Base-by-base conservation (phyloP, 2,113 vertebrate species). In the Cheilinus undulatus region DNA sequence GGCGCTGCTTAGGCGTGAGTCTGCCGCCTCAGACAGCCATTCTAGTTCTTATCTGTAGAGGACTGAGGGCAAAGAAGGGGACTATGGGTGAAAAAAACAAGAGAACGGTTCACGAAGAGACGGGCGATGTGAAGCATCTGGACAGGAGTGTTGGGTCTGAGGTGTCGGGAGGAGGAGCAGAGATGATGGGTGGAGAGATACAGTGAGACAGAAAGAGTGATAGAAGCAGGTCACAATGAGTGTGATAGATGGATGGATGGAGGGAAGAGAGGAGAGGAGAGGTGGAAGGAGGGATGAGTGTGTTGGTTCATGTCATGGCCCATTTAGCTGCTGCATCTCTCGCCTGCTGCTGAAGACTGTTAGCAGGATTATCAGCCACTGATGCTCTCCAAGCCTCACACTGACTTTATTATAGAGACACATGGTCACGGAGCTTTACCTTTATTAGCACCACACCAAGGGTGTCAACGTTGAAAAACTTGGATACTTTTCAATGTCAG, bases 151-250 rank as follows among this genome's bases (percentile, higher is more conserved):
- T 49, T 51, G 19, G 23, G 36, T 17, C 14, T 19, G 28, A 28
- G 28, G 12, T 4, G 6, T 63, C 11, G 30, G 45, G 51, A 51
- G 76, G 38, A 1, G n/a, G 19, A 28, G 38, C 24, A 2, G 51
- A 52, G 34, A 40, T 50, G 66, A 57, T 27, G 43, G 52, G 65
- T 52, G 32, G 30, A 70, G 30, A 23, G 30, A 38, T 17, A 19
- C 40, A 66, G 49, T 24, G 1, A 34, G 5, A 10, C 9, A 59
- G 28, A 50, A 23, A 14, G 54, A 38, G 20, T 49, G 40, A 59
- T 53, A 52, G 49, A 80, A 75, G 66, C 66, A 53, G 69, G 76
- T 73, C 38, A 75, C 45, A 24, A 45, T 43, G 45, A 65, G 45
- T 10, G 1, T 14, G 50, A 46, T 36, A 58, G 70, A 80, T 45